Conservation (phyloP, 2,113 vertebrate species). For the Ammodytes dubius region DNA sequence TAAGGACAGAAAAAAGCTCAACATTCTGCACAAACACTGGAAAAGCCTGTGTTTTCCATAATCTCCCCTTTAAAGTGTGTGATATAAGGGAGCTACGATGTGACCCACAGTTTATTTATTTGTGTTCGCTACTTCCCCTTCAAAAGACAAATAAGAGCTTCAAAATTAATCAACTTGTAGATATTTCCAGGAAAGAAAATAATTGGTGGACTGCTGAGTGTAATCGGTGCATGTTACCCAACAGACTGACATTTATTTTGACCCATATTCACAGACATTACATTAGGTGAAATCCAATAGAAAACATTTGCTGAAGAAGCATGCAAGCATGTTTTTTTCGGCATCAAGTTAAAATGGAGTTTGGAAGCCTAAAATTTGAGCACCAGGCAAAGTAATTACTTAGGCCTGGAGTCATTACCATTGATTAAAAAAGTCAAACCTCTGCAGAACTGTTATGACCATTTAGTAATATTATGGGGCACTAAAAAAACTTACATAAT, state of each 20-base stretch:
- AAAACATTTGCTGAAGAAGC: not conserved
- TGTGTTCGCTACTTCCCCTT: not conserved
- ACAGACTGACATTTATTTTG: not conserved
- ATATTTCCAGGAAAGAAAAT: not conserved
- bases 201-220: not conserved
- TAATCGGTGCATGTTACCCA: not conserved
- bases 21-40: no score
- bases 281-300: not conserved
- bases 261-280: not conserved
- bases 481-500: slow-evolving; percentile 16
- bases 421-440: slow-evolving; percentile 9
- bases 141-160: not conserved
- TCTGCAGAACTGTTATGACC: not conserved
- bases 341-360: not conserved
- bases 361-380: not conserved
- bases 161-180: not conserved
- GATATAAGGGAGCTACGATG: not conserved
- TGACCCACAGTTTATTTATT: not conserved
- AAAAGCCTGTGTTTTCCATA: no score
- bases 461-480: not conserved
- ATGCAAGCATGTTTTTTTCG: not conserved
- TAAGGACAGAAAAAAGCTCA: no score
- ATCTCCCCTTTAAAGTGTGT: no score
- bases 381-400: not conserved
- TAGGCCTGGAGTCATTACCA: not conserved